Percentiles rank a stretch among this genome's conserved stretches.
These are phyloP conservation scores for Aeoliscus strigatus DNA, from an alignment of 2,797 vertebrate species.

Conservation along the genomic window DNA sequence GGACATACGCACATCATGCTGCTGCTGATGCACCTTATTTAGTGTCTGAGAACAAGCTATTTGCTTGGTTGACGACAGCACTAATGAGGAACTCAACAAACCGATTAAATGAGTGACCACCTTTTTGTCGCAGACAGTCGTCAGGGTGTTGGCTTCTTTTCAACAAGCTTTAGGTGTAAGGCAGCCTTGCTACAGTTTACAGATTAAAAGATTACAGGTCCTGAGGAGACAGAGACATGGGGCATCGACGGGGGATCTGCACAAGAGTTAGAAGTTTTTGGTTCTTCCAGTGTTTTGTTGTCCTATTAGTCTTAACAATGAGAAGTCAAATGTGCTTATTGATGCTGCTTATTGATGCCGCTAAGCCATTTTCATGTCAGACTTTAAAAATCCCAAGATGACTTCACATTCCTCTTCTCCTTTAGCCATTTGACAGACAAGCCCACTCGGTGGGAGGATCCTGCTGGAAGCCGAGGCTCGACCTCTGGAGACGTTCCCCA, in stretches of 20 bases:
- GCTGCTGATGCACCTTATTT: no score
- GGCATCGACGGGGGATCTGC: background rate
- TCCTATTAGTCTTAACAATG: background rate
- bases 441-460: slow-evolving; percentile 82
- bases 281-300: background rate
- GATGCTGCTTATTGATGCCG: background rate
- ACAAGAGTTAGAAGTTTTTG: background rate
- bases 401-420: slow-evolving; percentile 6
- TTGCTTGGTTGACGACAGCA: no score
- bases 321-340: background rate
- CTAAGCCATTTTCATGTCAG: no score
- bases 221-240: slow-evolving; percentile 1
- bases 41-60: no score
- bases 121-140: background rate
- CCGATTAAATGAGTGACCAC: no score
- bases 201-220: slow-evolving; percentile 6
- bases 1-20: no score
- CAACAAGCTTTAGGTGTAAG: slow-evolving; percentile 9
- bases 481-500: slow-evolving; percentile 74
- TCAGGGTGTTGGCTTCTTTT: slow-evolving; percentile 10
- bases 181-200: slow-evolving; percentile 1
- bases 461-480: slow-evolving; percentile 66
- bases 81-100: background rate
- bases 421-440: slow-evolving; percentile 82
- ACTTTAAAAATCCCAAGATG: background rate